Evolutionary conservation across 2,113 vertebrate species (phyloP).

Genomic region (Mystacornis crossleyi): DNA sequence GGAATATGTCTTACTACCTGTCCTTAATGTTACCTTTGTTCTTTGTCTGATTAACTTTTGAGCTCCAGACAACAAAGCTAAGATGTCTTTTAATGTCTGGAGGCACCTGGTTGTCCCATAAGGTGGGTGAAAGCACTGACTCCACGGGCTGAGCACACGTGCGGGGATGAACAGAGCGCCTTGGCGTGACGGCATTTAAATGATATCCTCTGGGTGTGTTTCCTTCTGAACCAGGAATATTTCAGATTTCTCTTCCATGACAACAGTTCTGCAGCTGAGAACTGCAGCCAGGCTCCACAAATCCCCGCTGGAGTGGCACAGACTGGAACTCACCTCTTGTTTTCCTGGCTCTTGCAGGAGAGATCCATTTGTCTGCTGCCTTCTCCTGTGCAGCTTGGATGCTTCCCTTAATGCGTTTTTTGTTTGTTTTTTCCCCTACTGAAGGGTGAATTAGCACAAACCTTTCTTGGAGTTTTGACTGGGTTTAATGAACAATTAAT

Average conservation of each 20-base stretch:
- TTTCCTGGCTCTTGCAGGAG: background rate
- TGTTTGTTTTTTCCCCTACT: background rate
- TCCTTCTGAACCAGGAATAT: background rate
- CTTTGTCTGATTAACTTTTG: background rate
- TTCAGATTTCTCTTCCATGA: background rate
- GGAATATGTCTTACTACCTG: background rate
- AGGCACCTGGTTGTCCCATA: background rate
- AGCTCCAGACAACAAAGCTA: background rate
- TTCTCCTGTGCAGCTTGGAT: background rate
- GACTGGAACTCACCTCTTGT: background rate
- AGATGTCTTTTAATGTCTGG: background rate
- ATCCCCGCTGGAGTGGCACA: fast-evolving
- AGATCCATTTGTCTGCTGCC: background rate
- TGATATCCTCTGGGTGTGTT: background rate
- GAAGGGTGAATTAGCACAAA: background rate
- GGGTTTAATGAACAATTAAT: background rate
- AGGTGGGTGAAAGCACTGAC: background rate
- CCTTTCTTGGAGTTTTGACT: background rate
- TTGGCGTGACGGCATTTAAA: background rate
- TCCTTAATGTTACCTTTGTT: background rate
- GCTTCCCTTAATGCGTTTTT: background rate
- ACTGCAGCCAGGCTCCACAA: background rate
- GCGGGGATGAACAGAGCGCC: background rate
- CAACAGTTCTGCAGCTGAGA: background rate
- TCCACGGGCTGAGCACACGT: fast-evolving